Evolutionary conservation across 2,113 vertebrate species (phyloP), one percentile per base, ranked within the genome.

Genomic region (Ictalurus punctatus): DNA sequence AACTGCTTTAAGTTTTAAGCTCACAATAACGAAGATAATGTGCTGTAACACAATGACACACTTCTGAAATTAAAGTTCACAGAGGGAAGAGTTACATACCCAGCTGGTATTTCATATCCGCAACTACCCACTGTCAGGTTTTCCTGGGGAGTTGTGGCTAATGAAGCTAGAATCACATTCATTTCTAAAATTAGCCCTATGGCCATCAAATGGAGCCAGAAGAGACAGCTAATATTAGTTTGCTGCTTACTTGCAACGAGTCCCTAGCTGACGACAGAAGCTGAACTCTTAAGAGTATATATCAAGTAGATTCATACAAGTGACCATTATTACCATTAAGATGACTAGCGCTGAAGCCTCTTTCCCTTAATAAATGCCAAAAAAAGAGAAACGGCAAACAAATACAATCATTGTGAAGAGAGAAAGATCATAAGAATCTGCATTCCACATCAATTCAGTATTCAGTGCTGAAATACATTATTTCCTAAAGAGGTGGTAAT

Each of bases 171-270:
- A 19, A 30, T 74, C 82, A 56, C n/a, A 58, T 37, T 37, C 23
- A 21, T 58, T 84, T 83, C 85, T 91, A 89, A 87, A 82, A 61
- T 83, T 84, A 89, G 73, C 83, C 5, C 83, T 23, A 25, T 69
- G 83, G 61, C 44, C 59, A 40, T 37, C 52, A 84, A 89, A 85
- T 69, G 56, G 59, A 84, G 44, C 25, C 71, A 73, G 40, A 74
- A 54, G 74, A 65, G 44, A 54, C 56, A 7, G 61, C 85, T 87
- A 87, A 88, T 78, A 76, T 86, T 86, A 90, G 89, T 37, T 25
- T 67, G 37, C n/a, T 44, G n/a, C 67, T 74, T 83, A 30, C 65
- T 48, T 74, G 34, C 54, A 61, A 21, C 23, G 6, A 30, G 16
- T 69, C n/a, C 40, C 58, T 48, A 34, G 59, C 74, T 52, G 4